These are phyloP conservation scores for Sminthurides aquaticus DNA, from an alignment of 2,888 invertebrate genomes.

Conservation along the genomic window DNA sequence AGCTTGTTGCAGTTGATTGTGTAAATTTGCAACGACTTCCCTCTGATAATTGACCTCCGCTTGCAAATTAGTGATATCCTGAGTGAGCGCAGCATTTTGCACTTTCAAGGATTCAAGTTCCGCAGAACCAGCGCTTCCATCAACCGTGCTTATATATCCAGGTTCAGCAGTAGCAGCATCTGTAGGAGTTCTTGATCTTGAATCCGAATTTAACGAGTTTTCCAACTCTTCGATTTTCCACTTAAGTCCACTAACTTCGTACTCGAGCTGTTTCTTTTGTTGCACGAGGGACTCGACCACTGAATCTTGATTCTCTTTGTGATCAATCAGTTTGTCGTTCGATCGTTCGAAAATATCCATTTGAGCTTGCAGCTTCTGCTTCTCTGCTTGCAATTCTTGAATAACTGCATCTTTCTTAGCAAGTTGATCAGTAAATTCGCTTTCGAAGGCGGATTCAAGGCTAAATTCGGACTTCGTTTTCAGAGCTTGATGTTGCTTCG, in stretches of 20 bases:
- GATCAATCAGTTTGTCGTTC: conserved; percentile 68
- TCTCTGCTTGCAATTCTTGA: conserved; percentile 63
- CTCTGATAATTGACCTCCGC: conserved; percentile 23
- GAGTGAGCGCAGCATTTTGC: conserved; percentile 23
- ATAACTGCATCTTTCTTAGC: conserved; percentile 48
- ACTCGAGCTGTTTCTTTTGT: conserved; percentile 61
- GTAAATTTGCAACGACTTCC: conserved; percentile 7
- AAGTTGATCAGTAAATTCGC: conserved; percentile 67
- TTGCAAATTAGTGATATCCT: conserved; percentile 26
- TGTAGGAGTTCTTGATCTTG: neutral
- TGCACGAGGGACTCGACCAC: conserved; percentile 66
- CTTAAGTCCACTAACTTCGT: conserved; percentile 56
- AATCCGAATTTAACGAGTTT: conserved; percentile 9
- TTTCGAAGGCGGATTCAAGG: conserved; percentile 69
- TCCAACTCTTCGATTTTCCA: conserved; percentile 42
- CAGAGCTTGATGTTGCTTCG: conserved; percentile 30
- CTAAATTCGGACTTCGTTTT: conserved; percentile 56
- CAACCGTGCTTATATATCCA: neutral
- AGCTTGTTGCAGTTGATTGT: conserved; percentile 8
- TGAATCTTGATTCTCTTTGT: conserved; percentile 72
- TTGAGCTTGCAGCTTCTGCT: conserved; percentile 60
- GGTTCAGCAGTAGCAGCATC: neutral
- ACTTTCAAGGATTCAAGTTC: conserved; percentile 16
- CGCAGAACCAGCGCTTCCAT: neutral
- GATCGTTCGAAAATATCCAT: conserved; percentile 66